Evolutionary conservation across 2,113 vertebrate genomes (phyloP).

Genomic region (Hippopotamus amphibius): DNA sequence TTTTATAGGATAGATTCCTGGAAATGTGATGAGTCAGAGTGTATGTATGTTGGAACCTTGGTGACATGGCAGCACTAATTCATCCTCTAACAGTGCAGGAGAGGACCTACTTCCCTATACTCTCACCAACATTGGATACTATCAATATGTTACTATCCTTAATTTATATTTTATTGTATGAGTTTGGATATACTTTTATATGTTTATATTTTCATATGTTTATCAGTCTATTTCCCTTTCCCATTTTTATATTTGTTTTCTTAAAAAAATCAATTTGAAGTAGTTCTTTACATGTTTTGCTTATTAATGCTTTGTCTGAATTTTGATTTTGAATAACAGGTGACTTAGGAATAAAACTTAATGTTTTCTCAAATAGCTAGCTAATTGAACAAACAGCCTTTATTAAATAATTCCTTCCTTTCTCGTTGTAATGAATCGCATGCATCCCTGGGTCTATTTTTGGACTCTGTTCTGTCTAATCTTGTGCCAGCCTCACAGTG

Average conservation of each 20-base stretch:
- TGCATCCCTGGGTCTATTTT: neutral
- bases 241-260: neutral
- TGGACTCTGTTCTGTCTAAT: neutral
- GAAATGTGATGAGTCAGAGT: neutral
- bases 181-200: neutral
- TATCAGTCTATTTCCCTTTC: conserved; percentile 8
- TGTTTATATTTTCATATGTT: neutral
- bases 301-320: neutral
- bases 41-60: neutral
- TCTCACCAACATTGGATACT: neutral
- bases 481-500: neutral
- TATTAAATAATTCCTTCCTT: neutral
- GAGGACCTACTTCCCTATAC: neutral
- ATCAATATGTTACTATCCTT: neutral
- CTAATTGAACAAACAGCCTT: neutral
- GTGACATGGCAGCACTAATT: neutral
- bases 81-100: neutral
- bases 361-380: neutral
- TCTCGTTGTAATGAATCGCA: neutral
- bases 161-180: neutral
- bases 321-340: neutral
- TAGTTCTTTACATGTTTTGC: neutral
- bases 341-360: neutral
- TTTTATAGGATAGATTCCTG: neutral
- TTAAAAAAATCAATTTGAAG: neutral